phyloP scores from a whole-genome alignment of 2,888 invertebrate genomes.

The Acronicta aceris region DNA sequence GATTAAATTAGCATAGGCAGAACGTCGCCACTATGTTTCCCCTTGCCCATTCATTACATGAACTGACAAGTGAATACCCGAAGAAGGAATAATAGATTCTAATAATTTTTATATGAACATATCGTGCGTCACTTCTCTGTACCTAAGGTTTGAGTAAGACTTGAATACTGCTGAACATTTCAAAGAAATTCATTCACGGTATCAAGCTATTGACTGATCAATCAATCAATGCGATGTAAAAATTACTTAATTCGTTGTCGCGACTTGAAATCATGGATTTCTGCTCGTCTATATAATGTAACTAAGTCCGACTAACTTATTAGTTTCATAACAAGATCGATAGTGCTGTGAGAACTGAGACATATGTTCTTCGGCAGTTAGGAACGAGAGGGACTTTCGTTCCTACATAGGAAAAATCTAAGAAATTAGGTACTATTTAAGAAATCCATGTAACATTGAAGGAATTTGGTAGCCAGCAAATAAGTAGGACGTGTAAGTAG shows the following conservation, averaged over 20 bases:
- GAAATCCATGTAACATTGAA: too few species aligned
- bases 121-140: too few species aligned
- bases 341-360: conserved; percentile 29
- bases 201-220: background rate
- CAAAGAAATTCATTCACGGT: background rate
- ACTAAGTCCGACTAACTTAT: too few species aligned
- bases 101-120: background rate
- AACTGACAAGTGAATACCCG: background rate
- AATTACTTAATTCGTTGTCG: background rate
- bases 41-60: background rate
- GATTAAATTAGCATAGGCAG: conserved; percentile 12
- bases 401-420: background rate
- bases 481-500: too few species aligned
- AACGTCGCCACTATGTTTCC: background rate
- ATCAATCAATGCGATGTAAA: background rate
- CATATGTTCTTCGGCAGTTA: conserved; percentile 15
- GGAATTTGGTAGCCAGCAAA: too few species aligned
- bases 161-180: too few species aligned
- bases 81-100: background rate
- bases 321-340: conserved; percentile 7
- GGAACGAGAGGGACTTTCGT: background rate
- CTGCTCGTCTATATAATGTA: too few species aligned
- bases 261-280: background rate
- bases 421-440: background rate
- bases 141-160: background rate